Evolutionary conservation across 2,888 invertebrate species (phyloP), one percentile per base, ranked within the genome.

Genomic region (Camptogramma bilineatum): DNA sequence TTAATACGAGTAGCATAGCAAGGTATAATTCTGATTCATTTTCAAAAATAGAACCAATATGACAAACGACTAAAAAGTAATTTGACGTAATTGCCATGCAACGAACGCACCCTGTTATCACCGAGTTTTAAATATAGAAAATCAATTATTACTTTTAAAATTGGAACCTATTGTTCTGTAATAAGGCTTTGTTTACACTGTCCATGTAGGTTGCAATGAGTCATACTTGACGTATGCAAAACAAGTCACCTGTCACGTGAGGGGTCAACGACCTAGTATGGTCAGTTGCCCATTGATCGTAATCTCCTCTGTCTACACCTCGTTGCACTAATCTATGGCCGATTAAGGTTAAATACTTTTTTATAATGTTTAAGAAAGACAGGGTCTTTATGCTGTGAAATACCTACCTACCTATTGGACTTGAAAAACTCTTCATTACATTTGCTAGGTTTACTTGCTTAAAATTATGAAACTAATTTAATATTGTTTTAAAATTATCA

Each of bases 201-300:
- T 42, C 8, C 50, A 44, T 54, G 55, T 59, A n/a, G 57, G 56
- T 56, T 48, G 51, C 60, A 54, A 60, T 71, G 71, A 68, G 52
- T 71, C 71, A 71, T 48, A 47, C 62, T 52, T 64, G 62, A 52
- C 50, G 60, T 69, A 70, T 71, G 71, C 71, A 71, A 70, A 71
- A 66, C 60, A 54, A 10, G 61, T 65, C 56, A 66, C 56, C 55
- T 62, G 71, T 58, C 71, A 70, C 68, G 68, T 63, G 66, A 57
- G 64, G 50, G 72, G 67, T 73, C 69, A 60, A 24, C 56, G 68
- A 60, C 71, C 69, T 18, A 52, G 34, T 39, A 65, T 68, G 64
- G 69, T 64, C 71, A 62, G 48, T 57, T 42, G 55, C 63, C 52
- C 64, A 65, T 71, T 64, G 63, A 67, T 66, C 50, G 51, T 55